Percentiles rank a stretch among this genome's conserved stretches.
Conservation (phyloP, 2,888 invertebrate genomes). For the Nemoura dubitans region DNA sequence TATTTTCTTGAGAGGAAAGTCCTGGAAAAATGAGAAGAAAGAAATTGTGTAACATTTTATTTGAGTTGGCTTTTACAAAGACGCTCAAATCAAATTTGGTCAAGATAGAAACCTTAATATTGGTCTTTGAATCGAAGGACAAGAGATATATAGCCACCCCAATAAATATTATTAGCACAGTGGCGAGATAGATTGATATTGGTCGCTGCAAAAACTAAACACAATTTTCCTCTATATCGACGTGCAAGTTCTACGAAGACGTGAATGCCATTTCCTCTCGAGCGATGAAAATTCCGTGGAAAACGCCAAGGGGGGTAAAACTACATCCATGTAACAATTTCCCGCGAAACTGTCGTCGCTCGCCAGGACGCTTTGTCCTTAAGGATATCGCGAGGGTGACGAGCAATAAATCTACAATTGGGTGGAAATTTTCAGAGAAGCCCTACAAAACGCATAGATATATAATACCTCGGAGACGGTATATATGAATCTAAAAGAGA, state of each 20-base stretch:
- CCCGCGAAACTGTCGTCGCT: background rate
- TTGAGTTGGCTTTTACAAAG: background rate
- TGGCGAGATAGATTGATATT: background rate
- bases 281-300: background rate
- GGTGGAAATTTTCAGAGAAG: background rate
- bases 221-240: background rate
- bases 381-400: background rate
- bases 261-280: background rate
- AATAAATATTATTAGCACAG: background rate
- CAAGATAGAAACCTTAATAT: background rate
- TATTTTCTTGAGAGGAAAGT: background rate
- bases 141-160: background rate
- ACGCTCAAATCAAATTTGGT: background rate
- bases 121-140: background rate
- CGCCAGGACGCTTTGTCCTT: background rate
- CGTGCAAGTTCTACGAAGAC: background rate
- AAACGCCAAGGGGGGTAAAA: background rate
- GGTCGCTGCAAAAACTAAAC: background rate
- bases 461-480: too few relatives aligned
- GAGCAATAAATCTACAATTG: background rate
- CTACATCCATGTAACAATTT: background rate
- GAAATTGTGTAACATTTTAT: background rate
- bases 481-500: too few relatives aligned
- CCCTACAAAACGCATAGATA: background rate
- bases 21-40: background rate